Conservation (phyloP, 2,797 vertebrate genomes). For the Coccyzus lansbergi region DNA sequence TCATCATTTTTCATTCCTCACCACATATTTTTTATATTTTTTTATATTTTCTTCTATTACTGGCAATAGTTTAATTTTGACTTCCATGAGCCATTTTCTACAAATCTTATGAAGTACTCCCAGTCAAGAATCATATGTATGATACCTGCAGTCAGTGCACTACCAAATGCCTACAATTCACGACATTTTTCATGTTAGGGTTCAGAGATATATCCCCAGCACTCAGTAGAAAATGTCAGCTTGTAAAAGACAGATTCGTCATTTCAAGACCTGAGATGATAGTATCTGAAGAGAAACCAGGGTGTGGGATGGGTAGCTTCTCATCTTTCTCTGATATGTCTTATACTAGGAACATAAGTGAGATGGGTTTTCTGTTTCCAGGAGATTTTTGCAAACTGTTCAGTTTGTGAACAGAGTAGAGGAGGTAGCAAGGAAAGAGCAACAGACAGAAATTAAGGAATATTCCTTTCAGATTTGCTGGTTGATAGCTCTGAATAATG, state of each 20-base stretch:
- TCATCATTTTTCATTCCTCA: not conserved
- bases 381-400: slow-evolving; percentile 60
- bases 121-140: not conserved
- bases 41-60: not conserved
- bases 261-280: slow-evolving; percentile 31
- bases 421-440: slow-evolving; percentile 46
- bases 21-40: not conserved
- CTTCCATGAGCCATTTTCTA: slow-evolving; percentile 32
- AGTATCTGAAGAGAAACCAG: slow-evolving; percentile 23
- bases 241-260: slow-evolving; percentile 46
- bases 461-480: slow-evolving; percentile 72
- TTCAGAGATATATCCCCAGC: slow-evolving; percentile 56
- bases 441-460: slow-evolving; percentile 65
- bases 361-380: slow-evolving; percentile 62
- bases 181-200: slow-evolving; percentile 2
- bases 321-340: slow-evolving; percentile 12
- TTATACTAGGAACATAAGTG: not conserved
- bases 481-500: slow-evolving; percentile 71
- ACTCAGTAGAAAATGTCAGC: slow-evolving; percentile 57
- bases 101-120: not conserved
- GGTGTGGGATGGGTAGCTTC: not conserved
- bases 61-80: not conserved
- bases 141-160: slow-evolving; percentile 27
- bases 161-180: slow-evolving; percentile 9
- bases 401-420: slow-evolving; percentile 43